Conservation (phyloP, 2,113 vertebrate genomes). For the Nannobrachium achirus region DNA sequence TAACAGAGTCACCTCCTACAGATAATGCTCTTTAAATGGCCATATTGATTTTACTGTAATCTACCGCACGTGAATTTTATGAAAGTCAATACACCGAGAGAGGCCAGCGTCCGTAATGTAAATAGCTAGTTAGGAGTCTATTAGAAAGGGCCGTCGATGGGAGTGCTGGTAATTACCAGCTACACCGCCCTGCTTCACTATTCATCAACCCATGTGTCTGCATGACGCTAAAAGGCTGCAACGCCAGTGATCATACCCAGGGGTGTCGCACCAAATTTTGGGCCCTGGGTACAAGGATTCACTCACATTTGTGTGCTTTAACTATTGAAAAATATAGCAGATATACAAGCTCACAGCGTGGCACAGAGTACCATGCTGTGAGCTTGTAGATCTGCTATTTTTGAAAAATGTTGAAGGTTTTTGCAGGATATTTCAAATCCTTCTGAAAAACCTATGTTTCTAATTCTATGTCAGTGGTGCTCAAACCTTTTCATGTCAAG, state of each 20-base stretch:
- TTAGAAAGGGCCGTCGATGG: conserved; percentile 73
- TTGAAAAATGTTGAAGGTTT: too few relatives aligned
- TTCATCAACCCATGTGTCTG: conserved; percentile 30
- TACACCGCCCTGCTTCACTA: conserved; percentile 34
- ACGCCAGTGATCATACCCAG: conserved; percentile 7
- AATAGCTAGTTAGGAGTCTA: conserved; percentile 71
- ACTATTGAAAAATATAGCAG: too few relatives aligned
- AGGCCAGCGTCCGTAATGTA: conserved; percentile 66
- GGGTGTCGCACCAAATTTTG: too few relatives aligned
- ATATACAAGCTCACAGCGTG: too few relatives aligned
- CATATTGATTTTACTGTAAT: conserved; percentile 78
- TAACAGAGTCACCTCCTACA: conserved; percentile 68
- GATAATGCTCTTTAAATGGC: conserved; percentile 77
- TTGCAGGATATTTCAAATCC: too few relatives aligned
- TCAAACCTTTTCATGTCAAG: too few relatives aligned
- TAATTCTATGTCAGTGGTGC: too few relatives aligned
- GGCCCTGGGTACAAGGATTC: too few relatives aligned
- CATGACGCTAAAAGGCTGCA: conserved; percentile 50
- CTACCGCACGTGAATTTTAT: conserved; percentile 70
- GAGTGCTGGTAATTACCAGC: conserved; percentile 70
- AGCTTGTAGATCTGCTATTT: too few relatives aligned
- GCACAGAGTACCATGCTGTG: too few relatives aligned
- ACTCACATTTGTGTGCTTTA: too few relatives aligned
- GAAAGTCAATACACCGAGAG: conserved; percentile 71
- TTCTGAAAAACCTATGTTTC: too few relatives aligned